Base-by-base conservation (phyloP, 2,113 vertebrate species). In the Oplegnathus fasciatus region DNA sequence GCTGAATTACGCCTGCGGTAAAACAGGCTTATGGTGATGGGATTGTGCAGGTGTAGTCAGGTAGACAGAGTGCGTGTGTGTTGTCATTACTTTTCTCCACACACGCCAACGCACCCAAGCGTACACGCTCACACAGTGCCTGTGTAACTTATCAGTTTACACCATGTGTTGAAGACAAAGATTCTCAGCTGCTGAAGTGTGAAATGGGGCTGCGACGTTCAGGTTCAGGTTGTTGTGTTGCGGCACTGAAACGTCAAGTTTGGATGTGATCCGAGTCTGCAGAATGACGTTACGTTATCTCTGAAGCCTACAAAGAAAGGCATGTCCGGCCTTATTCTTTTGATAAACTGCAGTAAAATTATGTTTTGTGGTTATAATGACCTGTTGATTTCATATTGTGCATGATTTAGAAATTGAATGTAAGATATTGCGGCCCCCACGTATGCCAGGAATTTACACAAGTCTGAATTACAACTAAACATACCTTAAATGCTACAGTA, bases 161-260 rank as follows among this genome's bases (percentile, higher is more conserved):
- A 85, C 14, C 85, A 83, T 88, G 88, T 91, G 91, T 42, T 86
- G 79, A 83, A 89, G 87, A 70, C 78, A 88, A 84, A 89, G 75
- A 89, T 88, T 86, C 88, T 79, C 87, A 91, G 80, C 86, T 90
- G 83, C 83, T 83, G 61, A 46, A 61, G 78, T 54, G 80, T 74
- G 79, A 86, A 61, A n/a, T 8, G 65, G 50, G 54, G 68, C 65
- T 86, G 78, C 46, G 1, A 65, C 34, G 61, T 81, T 68, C 5
- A 48, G 44, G 30, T 72, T 75, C 75, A 60, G 75, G 67, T 71
- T 62, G 75, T 83, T 61, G 73, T 72, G 79, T 82, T 83, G 70
- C 76, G 74, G 80, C 20, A 60, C 75, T 66, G n/a, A 71, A 78
- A 64, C 80, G 24, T 65, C 60, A 26, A 6, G 55, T 78, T 40